Evolutionary conservation across 2,797 vertebrate species (phyloP).

Genomic region (Esox lucius): DNA sequence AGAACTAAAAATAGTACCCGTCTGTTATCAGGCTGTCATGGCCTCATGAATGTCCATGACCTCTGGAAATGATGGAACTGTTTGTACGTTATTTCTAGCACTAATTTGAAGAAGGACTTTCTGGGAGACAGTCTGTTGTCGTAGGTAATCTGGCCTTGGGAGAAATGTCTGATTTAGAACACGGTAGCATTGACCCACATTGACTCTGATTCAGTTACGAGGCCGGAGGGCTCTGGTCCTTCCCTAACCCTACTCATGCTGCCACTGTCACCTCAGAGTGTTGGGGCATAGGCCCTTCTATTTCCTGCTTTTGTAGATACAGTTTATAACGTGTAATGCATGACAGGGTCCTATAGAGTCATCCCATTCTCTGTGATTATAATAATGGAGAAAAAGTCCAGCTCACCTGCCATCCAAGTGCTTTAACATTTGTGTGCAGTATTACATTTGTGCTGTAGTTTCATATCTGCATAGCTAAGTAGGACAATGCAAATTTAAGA

Average conservation of each 20-base stretch:
- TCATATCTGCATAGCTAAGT: background rate
- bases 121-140: slow-evolving; percentile 40
- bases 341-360: background rate
- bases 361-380: background rate
- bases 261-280: slow-evolving; percentile 39
- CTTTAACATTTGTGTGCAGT: background rate
- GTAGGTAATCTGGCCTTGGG: slow-evolving; percentile 61
- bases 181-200: slow-evolving; percentile 65
- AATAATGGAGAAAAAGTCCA: background rate
- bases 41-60: slow-evolving; percentile 35
- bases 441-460: background rate
- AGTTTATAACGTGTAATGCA: background rate
- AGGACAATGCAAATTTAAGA: background rate
- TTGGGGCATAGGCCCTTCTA: slow-evolving; percentile 2
- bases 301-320: slow-evolving; percentile 17
- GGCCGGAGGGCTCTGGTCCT: slow-evolving; percentile 49
- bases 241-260: slow-evolving; percentile 37
- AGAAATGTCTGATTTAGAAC: slow-evolving; percentile 69
- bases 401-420: background rate
- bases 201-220: slow-evolving; percentile 62
- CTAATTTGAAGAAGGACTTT: slow-evolving; percentile 42
- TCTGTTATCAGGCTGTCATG: slow-evolving; percentile 17
- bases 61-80: slow-evolving; percentile 41
- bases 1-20: slow-evolving; percentile 18
- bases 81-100: slow-evolving; percentile 58